phyloP scores from a whole-genome alignment of 2,797 vertebrate species.

The Acanthurus tractus region DNA sequence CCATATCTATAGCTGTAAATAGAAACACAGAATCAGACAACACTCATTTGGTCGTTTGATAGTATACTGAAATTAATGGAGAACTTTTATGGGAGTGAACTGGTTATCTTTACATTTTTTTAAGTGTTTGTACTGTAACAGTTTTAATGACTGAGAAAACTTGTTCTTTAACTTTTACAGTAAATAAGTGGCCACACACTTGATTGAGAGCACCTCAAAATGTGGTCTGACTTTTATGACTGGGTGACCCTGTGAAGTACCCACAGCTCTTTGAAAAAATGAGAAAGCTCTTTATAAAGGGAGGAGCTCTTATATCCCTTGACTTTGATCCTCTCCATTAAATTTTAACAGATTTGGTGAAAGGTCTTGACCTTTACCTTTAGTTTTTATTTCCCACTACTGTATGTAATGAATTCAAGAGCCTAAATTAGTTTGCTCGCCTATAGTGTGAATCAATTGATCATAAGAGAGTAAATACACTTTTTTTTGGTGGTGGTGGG shows the following conservation, averaged over 20 bases:
- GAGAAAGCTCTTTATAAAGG: neutral
- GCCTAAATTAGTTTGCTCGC: constrained; percentile 23
- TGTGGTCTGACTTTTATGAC: neutral
- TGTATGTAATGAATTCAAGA: constrained; percentile 36
- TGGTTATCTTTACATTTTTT: no score
- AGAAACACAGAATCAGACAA: no score
- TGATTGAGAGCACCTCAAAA: neutral
- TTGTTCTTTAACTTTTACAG: no score
- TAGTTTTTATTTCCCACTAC: constrained; percentile 33
- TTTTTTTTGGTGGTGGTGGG: constrained; percentile 24
- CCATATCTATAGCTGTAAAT: no score
- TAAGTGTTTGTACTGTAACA: no score
- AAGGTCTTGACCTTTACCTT: constrained; percentile 51
- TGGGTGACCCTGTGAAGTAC: neutral
- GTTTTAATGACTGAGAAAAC: no score
- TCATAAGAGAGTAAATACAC: constrained; percentile 57
- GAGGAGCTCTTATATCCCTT: neutral
- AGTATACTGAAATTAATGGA: no score
- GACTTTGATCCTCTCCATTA: constrained; percentile 19
- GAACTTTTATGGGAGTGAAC: no score
- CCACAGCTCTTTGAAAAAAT: constrained; percentile 13
- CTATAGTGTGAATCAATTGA: constrained; percentile 55
- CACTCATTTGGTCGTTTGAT: no score
- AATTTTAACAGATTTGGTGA: constrained; percentile 27
- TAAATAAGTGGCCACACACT: neutral